These are phyloP conservation scores for Coregonus sp. DNA, from an alignment of 2,797 vertebrate genomes.

Conservation along the genomic window DNA sequence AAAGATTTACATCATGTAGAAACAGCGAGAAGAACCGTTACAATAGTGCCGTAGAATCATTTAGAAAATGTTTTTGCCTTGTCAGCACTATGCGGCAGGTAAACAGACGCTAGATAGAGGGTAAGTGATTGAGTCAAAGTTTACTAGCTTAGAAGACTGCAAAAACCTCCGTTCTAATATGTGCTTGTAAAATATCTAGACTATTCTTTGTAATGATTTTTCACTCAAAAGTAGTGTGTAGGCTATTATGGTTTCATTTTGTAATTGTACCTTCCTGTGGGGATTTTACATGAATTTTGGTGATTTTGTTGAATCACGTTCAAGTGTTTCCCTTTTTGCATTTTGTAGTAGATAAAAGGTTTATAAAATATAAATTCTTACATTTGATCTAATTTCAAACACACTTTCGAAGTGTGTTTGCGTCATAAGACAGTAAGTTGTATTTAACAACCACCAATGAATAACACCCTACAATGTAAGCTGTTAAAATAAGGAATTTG, in stretches of 20 bases:
- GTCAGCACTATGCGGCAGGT: background rate
- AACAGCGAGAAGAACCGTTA: background rate
- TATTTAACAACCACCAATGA: background rate
- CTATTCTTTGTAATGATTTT: slow-evolving; percentile 1
- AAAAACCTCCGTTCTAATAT: slow-evolving; percentile 1
- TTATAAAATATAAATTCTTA: slow-evolving; percentile 14
- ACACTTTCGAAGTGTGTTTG: background rate
- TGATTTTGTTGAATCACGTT: slow-evolving; percentile 33
- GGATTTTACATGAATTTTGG: slow-evolving; percentile 8
- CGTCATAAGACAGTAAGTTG: background rate
- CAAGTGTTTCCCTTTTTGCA: slow-evolving; percentile 42
- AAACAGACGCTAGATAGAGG: background rate
- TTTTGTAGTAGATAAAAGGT: slow-evolving; percentile 24
- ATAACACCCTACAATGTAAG: background rate
- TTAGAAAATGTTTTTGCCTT: background rate
- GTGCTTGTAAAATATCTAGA: background rate
- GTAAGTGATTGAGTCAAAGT: background rate
- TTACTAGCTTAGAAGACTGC: background rate
- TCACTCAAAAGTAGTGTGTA: background rate
- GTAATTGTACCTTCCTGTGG: slow-evolving; percentile 19
- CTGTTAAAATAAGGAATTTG: background rate
- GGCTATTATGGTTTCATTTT: slow-evolving; percentile 3
- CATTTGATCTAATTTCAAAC: background rate
- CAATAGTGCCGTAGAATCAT: background rate
- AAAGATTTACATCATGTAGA: slow-evolving; percentile 8